Conservation (phyloP, 2,797 vertebrate genomes). For the Novumbra hubbsi region DNA sequence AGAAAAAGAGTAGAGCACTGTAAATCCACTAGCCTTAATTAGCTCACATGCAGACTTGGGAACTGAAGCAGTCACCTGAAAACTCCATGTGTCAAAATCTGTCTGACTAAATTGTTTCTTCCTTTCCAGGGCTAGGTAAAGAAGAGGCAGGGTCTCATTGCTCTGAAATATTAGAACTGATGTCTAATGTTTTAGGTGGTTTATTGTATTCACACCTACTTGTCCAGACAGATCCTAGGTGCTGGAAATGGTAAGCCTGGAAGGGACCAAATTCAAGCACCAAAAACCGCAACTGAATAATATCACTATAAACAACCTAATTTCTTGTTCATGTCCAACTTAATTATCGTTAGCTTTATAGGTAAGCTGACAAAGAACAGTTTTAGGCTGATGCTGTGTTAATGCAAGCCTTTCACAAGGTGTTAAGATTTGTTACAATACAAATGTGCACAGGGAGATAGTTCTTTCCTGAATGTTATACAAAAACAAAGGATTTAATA, state of each 20-base stretch:
- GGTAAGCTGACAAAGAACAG: neutral
- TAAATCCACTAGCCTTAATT: conserved; percentile 14
- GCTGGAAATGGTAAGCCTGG: neutral
- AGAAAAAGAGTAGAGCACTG: conserved; percentile 41
- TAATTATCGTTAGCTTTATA: neutral
- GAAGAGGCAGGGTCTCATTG: neutral
- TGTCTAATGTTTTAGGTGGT: neutral
- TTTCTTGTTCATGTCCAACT: neutral
- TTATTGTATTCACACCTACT: conserved; percentile 1
- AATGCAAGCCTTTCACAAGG: neutral
- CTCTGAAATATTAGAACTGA: neutral
- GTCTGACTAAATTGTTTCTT: neutral
- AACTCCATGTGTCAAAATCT: conserved; percentile 3
- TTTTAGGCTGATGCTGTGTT: neutral
- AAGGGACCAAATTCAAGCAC: neutral
- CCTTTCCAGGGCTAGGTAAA: neutral
- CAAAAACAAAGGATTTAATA: neutral
- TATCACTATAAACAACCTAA: neutral
- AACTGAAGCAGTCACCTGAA: conserved; percentile 4
- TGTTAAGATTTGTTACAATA: conserved; percentile 11
- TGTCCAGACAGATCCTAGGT: conserved; percentile 2
- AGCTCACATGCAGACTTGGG: conserved; percentile 26
- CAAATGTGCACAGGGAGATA: conserved; percentile 13
- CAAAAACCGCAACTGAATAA: neutral
- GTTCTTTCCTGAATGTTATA: conserved; percentile 11